Base-by-base conservation (phyloP, 2,797 vertebrate species). In the Leucoraja ocellata region DNA sequence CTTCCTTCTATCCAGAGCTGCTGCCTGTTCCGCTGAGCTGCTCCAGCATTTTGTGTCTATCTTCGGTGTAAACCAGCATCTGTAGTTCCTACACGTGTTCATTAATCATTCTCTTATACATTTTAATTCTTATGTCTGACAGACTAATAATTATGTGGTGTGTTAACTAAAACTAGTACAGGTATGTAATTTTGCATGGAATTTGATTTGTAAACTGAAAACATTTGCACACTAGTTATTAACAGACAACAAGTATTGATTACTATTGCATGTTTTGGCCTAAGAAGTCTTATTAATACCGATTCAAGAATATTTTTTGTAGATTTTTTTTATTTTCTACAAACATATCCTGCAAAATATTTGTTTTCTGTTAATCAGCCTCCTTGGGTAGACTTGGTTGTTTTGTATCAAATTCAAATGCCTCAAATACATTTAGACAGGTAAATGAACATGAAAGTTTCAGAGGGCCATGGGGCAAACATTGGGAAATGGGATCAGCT, bases 141-240 rank as follows among this genome's bases (percentile, higher is more conserved):
- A 74, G 39, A 76, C 71, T 92, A 92, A 76, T 36, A 54, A 92
- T 76, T 92, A 28, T 74, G 10, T 74, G 16, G 71, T 76, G 9
- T 0, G 28, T 68, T 71, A 71, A 39, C 74, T 91, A 71, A 91
- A 91, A 91, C 23, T 73, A 21, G 71, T 46, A n/a, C 32, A 32
- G 32, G 32, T 32, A 32, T 28, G 25, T 74, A 16, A 92, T 92
- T 74, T 76, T 92, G 71, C 16, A 11, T n/a, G 0, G 11, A 92
- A 92, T 76, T 92, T 76, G 90, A 74, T 65, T 46, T 65, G n/a
- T 65, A 32, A 16, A 36, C 61, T 88, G 84, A 88, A 88, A 88
- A 46, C 16, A 68, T 65, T 61, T 86, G 54, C n/a, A 32, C 14
- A 28, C 16, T 32, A n/a, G n/a, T 6, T 68, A 18, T 36, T 68